A percentile compares a stretch with the other conserved stretches of the same genome.
phyloP scores from a whole-genome alignment of 2,113 vertebrate species.

The Phasianus colchicus region DNA sequence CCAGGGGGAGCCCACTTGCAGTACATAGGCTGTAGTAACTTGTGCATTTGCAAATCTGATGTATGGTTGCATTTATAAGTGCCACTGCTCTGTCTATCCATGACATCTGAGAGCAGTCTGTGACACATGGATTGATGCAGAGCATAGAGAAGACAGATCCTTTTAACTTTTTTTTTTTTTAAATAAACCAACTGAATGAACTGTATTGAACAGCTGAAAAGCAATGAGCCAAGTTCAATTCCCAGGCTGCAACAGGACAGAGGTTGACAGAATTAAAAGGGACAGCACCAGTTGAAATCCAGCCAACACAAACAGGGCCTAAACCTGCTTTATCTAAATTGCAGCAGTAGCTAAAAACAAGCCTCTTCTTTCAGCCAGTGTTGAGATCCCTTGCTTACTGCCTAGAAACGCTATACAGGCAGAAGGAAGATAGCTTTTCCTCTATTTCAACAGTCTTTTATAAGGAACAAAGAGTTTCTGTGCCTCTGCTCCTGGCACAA shows the following conservation, averaged over 20 bases:
- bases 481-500: constrained; percentile 43
- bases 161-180: background rate
- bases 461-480: constrained; percentile 58
- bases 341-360: constrained; percentile 51
- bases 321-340: constrained; percentile 43
- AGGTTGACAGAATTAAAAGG: constrained; percentile 50
- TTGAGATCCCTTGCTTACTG: constrained; percentile 8
- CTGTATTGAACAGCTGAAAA: constrained; percentile 44
- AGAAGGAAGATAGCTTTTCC: constrained; percentile 31
- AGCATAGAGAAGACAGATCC: background rate
- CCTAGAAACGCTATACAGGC: constrained; percentile 18
- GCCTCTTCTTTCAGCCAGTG: constrained; percentile 25
- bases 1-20: background rate
- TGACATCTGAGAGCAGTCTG: background rate
- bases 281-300: constrained; percentile 36
- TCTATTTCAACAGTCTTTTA: constrained; percentile 46
- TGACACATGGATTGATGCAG: background rate
- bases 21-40: background rate
- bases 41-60: too few species aligned
- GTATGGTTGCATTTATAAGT: background rate
- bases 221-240: constrained; percentile 5
- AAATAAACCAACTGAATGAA: constrained; percentile 32
- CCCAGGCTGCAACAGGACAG: constrained; percentile 42
- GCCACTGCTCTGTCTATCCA: background rate
- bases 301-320: constrained; percentile 45